Conservation (phyloP, 2,113 vertebrate genomes). For the Corydoras maculifer region DNA sequence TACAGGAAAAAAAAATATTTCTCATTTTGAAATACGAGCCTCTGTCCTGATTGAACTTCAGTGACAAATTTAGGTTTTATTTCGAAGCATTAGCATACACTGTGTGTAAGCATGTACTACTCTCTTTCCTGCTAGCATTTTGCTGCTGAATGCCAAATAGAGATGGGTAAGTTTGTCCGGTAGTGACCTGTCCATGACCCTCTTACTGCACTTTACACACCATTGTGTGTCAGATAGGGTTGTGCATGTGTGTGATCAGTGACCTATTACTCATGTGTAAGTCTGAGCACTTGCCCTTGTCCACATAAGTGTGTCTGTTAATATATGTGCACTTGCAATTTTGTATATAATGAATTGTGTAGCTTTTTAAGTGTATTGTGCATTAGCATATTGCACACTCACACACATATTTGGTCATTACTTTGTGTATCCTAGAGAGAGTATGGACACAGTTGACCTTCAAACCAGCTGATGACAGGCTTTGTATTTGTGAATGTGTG, state of each 20-base stretch:
- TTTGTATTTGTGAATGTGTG: constrained; percentile 17
- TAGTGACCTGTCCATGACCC: constrained; percentile 61
- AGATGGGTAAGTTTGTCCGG: constrained; percentile 46
- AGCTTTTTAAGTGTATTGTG: background rate
- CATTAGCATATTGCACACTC: background rate
- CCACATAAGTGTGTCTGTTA: background rate
- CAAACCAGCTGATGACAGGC: constrained; percentile 14
- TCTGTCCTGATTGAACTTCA: too few species aligned
- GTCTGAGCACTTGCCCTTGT: constrained; percentile 6
- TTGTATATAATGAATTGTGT: too few species aligned
- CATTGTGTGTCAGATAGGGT: constrained; percentile 43
- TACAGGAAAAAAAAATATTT: too few species aligned
- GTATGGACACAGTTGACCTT: constrained; percentile 13
- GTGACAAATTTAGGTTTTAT: background rate
- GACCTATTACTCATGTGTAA: constrained; percentile 32
- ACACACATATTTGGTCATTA: constrained; percentile 6
- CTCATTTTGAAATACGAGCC: too few species aligned
- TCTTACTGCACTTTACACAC: constrained; percentile 48
- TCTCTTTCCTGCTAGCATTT: constrained; percentile 33
- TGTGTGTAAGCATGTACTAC: background rate
- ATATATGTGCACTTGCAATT: constrained; percentile 2
- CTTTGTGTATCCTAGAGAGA: background rate
- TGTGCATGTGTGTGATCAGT: constrained; percentile 40
- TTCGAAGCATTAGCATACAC: background rate
- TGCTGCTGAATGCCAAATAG: constrained; percentile 45